Base-by-base conservation (phyloP, 1,140 invertebrate species). In the Drosophila azteca region DNA sequence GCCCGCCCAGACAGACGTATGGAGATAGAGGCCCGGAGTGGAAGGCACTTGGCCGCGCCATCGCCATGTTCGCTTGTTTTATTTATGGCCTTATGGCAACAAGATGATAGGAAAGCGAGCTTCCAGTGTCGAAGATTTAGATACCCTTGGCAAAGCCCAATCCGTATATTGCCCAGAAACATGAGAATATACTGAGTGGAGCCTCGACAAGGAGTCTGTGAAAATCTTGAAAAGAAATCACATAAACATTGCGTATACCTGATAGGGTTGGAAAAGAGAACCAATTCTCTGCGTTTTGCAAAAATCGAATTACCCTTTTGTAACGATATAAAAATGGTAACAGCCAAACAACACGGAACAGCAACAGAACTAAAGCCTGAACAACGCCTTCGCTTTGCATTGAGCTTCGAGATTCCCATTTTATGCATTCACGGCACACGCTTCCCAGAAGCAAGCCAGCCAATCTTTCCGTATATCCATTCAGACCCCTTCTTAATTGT, bases 401-500 rank as follows among this genome's bases (percentile, higher is more conserved):
- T 72, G 66, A 65, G 69, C 41, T 79, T 71, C 72, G 69, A 87
- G 83, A 82, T 79, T 75, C 78, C 57, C 82, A 57, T 82, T 88
- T 87, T 83, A 76, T 87, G 82, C 82, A 85, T 87, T 85, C 82
- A 85, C 46, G 71, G 82, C 82, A 85, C 82, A 85, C 77, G 46
- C 84, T 53, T 69, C 43, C 60, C 58, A 71, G 66, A 81, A 67
- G 82, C 82, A 87, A 78, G 78, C 62, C 31, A 85, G 78, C 77
- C 82, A 85, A 82, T 81, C 83, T 79, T 74, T 52, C 64, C 43
- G 62, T 29, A 49, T 59, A 54, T 62, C 53, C 78, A 45, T 31
- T 31, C 31, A 3, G 17, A 55, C 17, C 55, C n/a, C 49, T 61
- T 75, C 77, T 87, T 87, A 85, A 85, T 85, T 85, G 82, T 80